Conservation (phyloP, 30 jellyfish, hydroid and myxozoan genomes). For the Pelagia noctiluca region DNA sequence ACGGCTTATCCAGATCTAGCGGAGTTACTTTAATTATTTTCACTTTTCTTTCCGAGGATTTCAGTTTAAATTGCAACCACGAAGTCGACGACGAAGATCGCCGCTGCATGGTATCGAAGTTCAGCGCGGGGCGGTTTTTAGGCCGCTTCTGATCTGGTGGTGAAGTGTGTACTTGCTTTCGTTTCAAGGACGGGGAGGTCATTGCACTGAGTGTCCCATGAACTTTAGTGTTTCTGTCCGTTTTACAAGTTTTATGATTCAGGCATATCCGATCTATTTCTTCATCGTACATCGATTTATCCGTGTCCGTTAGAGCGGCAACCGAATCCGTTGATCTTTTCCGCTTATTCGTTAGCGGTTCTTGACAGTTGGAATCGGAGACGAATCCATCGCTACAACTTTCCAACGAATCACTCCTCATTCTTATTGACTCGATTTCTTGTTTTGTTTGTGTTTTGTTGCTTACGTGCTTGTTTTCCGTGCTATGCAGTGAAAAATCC, state of each 20-base stretch:
- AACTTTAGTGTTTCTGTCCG: not conserved
- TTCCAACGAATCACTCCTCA: not conserved
- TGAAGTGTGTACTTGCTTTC: slow-evolving; percentile 24
- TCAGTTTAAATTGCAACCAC: slow-evolving; percentile 56
- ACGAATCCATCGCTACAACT: not conserved
- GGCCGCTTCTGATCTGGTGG: slow-evolving; percentile 49
- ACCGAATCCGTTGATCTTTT: slow-evolving; percentile 51
- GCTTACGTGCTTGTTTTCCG: not conserved
- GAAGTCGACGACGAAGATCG: slow-evolving; percentile 37
- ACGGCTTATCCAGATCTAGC: slow-evolving; percentile 9
- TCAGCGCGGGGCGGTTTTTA: slow-evolving; percentile 22
- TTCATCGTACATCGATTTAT: slow-evolving; percentile 58
- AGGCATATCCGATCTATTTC: slow-evolving; percentile 37
- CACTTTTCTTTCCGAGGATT: slow-evolving; percentile 47
- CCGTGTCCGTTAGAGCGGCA: slow-evolving; percentile 10
- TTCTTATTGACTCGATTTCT: not conserved
- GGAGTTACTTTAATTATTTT: slow-evolving; percentile 61
- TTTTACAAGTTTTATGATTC: not conserved
- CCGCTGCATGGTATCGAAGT: slow-evolving; percentile 14
- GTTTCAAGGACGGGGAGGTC: slow-evolving; percentile 10
- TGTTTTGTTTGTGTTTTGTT: not conserved
- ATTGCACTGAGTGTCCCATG: not conserved
- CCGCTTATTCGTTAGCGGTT: slow-evolving; percentile 22
- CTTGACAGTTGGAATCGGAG: slow-evolving; percentile 4
- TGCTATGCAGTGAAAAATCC: not conserved